Conservation (phyloP, 2,113 vertebrate genomes). For the Myocastor coypus region DNA sequence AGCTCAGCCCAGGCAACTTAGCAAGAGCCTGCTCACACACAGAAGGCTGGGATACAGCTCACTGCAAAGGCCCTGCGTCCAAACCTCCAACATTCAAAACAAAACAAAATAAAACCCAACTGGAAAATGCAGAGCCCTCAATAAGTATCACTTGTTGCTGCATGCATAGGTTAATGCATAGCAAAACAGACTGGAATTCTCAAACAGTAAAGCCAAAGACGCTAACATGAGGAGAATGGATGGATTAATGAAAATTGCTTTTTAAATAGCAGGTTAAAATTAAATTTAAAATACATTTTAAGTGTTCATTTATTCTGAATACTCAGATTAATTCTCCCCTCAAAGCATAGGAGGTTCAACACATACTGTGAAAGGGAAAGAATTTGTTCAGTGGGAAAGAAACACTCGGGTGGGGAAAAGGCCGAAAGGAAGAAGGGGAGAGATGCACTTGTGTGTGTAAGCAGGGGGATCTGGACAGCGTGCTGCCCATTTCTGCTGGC, state of each 20-base stretch:
- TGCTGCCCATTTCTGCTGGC: too few relatives aligned
- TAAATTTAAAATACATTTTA: not conserved
- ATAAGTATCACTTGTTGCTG: not conserved
- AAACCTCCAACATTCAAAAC: not conserved
- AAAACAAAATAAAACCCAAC: not conserved
- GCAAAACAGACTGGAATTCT: not conserved
- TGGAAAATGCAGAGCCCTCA: not conserved
- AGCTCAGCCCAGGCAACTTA: not conserved
- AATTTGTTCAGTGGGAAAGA: too few relatives aligned
- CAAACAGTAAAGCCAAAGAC: not conserved
- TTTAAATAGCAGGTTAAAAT: not conserved
- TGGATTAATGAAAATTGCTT: not conserved
- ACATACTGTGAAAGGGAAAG: too few relatives aligned
- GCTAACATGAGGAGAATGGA: not conserved
- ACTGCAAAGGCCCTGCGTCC: not conserved
- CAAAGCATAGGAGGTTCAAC: not conserved
- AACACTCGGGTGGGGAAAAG: too few relatives aligned
- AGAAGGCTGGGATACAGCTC: not conserved
- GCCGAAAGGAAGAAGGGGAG: too few relatives aligned
- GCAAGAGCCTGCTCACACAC: not conserved
- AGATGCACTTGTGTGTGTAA: too few relatives aligned
- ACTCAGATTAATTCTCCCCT: not conserved
- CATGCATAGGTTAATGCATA: not conserved
- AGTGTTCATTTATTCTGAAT: not conserved
- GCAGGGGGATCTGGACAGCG: too few relatives aligned